A percentile compares a stretch with the other conserved stretches of the same genome.
Evolutionary conservation across 2,797 vertebrate genomes (phyloP).

Genomic region (Pantherophis vulpinus): DNA sequence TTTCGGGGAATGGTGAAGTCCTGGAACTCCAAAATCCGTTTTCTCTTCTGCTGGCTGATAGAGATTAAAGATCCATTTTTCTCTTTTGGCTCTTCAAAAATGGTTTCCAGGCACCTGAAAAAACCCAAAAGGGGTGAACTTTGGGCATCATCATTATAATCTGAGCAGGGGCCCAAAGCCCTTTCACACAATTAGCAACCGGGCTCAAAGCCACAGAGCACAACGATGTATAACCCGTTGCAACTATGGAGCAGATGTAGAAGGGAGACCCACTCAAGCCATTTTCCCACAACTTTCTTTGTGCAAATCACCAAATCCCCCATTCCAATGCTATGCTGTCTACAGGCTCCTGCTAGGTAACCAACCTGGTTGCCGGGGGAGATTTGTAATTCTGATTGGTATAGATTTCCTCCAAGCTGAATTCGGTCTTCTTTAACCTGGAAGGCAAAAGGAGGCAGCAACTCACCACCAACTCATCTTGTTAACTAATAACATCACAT

Average conservation of each 20-base stretch:
- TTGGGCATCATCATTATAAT: not conserved
- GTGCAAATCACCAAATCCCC: not conserved
- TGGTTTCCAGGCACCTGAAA: constrained; percentile 90
- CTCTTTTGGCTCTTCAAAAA: constrained; percentile 94
- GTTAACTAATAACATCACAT: not conserved
- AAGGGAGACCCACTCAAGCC: not conserved
- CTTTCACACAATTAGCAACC: not conserved
- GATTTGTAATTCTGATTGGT: constrained; percentile 96
- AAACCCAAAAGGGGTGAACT: not conserved
- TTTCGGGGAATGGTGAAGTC: constrained; percentile 91
- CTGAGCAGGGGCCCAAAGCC: not conserved
- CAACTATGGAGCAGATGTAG: not conserved
- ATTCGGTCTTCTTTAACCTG: constrained; percentile 95
- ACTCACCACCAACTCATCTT: not conserved
- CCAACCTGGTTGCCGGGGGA: constrained; percentile 86
- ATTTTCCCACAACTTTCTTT: not conserved
- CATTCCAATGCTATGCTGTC: not conserved
- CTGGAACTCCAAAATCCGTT: constrained; percentile 89
- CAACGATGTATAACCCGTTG: no score
- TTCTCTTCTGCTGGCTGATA: constrained; percentile 90
- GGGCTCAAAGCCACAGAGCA: not conserved
- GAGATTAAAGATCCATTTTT: constrained; percentile 86
- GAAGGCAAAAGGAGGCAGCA: constrained; percentile 45
- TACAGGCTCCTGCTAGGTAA: constrained; percentile 18
- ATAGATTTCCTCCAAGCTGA: constrained; percentile 97